These are phyloP conservation scores for Hesperia comma DNA, from an alignment of 2,888 invertebrate genomes.

Conservation along the genomic window DNA sequence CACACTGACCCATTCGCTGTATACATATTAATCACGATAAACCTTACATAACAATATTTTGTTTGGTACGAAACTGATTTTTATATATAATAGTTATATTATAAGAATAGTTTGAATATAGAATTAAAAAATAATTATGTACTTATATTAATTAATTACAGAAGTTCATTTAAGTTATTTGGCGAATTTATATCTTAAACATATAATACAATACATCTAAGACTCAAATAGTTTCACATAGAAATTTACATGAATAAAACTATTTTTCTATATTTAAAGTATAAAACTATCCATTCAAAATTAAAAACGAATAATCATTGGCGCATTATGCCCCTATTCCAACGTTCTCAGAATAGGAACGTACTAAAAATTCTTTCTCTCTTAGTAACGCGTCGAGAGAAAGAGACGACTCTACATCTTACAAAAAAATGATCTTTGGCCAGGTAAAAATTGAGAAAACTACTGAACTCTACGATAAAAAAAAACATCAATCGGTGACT, in stretches of 20 bases:
- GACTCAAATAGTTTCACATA: no score
- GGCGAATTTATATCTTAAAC: no score
- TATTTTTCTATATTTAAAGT: no score
- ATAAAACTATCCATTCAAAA: conserved; percentile 1
- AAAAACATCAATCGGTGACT: conserved; percentile 36
- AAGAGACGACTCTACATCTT: conserved; percentile 45
- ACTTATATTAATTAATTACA: no score
- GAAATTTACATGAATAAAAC: no score
- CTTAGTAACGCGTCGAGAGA: conserved; percentile 41
- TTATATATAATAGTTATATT: no score
- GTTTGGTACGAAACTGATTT: not conserved
- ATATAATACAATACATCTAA: no score
- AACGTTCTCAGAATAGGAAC: conserved; percentile 50
- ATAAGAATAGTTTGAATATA: no score
- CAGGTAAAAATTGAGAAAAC: conserved; percentile 59
- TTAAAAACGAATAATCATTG: conserved; percentile 40
- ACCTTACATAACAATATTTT: conserved; percentile 15
- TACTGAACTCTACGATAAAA: conserved; percentile 42
- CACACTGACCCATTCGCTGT: not conserved
- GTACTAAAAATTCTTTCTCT: conserved; percentile 38
- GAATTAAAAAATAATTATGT: no score
- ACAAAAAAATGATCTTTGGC: conserved; percentile 54
- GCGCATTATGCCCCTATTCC: conserved; percentile 49
- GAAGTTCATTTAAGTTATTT: no score
- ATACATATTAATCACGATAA: conserved; percentile 18